Evolutionary conservation across 2,797 vertebrate genomes (phyloP).

Genomic region (Thaleichthys pacificus): DNA sequence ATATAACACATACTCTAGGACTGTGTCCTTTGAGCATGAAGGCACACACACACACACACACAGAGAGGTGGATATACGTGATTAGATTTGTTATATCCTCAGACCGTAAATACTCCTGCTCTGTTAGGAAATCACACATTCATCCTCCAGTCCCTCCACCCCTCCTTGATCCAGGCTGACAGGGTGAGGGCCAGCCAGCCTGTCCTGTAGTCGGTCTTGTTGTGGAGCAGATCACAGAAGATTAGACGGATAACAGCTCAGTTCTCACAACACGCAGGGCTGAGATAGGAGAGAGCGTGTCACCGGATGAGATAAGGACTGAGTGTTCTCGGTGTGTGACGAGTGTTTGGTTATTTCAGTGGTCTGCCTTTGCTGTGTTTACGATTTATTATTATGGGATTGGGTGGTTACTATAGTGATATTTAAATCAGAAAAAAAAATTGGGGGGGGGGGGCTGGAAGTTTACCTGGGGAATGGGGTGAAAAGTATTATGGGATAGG

Average conservation of each 20-base stretch:
- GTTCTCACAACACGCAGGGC: not conserved
- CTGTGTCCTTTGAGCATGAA: no score
- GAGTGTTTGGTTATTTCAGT: not conserved
- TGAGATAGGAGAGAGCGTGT: not conserved
- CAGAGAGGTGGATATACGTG: no score
- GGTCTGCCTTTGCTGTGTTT: not conserved
- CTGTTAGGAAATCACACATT: no score
- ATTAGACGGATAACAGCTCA: not conserved
- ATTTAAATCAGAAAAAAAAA: not conserved
- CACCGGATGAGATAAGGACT: not conserved
- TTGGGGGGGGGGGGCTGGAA: not conserved
- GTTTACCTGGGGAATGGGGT: not conserved
- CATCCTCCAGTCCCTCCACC: no score
- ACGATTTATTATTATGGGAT: not conserved
- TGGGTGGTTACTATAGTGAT: not conserved
- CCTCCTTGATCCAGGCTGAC: not conserved
- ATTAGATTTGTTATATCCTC: no score
- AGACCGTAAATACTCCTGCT: no score
- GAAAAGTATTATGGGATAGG: not conserved
- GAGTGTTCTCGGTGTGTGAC: not conserved
- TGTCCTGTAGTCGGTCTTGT: no score
- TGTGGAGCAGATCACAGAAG: not conserved
- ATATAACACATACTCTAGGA: no score
- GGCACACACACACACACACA: no score
- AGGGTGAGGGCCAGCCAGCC: no score